Evolutionary conservation across 2,797 vertebrate genomes (phyloP).

Genomic region (Molossus molossus): DNA sequence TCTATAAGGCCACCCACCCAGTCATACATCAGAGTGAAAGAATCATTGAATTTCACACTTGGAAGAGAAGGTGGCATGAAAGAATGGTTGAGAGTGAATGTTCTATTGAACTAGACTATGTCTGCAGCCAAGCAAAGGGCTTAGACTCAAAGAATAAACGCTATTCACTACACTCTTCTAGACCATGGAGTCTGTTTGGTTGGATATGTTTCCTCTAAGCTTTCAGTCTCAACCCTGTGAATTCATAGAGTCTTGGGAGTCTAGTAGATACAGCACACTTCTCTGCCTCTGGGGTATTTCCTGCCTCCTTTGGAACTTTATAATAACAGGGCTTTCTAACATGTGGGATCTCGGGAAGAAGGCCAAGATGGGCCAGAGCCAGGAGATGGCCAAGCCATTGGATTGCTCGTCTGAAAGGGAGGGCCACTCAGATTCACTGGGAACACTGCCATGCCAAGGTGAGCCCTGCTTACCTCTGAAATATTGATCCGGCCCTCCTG

Average conservation of each 20-base stretch:
- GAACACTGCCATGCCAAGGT: not conserved
- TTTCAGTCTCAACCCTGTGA: constrained; percentile 40
- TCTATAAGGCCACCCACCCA: constrained; percentile 66
- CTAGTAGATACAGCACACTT: not conserved
- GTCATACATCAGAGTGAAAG: constrained; percentile 74
- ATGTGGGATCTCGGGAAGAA: not conserved
- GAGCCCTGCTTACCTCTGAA: constrained; percentile 93
- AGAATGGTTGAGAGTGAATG: constrained; percentile 55
- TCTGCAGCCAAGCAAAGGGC: constrained; percentile 70
- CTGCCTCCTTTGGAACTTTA: not conserved
- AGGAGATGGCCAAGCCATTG: not conserved
- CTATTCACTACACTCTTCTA: not conserved
- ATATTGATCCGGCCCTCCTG: constrained; percentile 98
- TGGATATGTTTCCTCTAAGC: constrained; percentile 16
- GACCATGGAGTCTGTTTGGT: constrained; percentile 21
- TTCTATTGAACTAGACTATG: constrained; percentile 66
- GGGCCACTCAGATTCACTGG: not conserved
- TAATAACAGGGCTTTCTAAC: constrained; percentile 14
- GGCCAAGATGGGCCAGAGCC: not conserved
- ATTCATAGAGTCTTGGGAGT: not conserved
- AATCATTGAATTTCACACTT: constrained; percentile 68
- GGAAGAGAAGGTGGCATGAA: constrained; percentile 78
- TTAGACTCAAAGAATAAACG: constrained; percentile 51
- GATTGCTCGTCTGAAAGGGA: not conserved
- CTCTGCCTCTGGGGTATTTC: not conserved